Conservation (phyloP, 2,797 vertebrate species). For the Ctenosaura bakeri region DNA sequence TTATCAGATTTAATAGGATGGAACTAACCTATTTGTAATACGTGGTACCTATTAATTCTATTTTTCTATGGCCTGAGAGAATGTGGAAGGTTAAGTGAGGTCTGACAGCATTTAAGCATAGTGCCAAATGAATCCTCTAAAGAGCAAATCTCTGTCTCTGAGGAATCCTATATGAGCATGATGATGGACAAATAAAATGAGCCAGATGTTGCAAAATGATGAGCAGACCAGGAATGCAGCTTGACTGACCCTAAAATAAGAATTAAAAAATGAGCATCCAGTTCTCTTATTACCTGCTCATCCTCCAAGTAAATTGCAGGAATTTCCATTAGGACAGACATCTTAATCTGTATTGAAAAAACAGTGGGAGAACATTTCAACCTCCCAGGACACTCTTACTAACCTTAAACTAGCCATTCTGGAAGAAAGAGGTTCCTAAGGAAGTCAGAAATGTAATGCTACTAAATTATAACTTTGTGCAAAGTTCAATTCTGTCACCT, state of each 20-base stretch:
- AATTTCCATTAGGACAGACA: background rate
- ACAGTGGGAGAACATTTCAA: background rate
- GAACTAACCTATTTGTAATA: background rate
- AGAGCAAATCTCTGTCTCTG: conserved; percentile 7
- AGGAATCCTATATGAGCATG: background rate
- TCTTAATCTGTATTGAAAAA: background rate
- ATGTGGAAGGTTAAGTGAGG: conserved; percentile 40
- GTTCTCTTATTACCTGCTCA: background rate
- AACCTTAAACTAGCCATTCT: background rate
- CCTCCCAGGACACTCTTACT: background rate
- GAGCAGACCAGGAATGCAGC: background rate
- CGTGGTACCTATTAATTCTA: conserved; percentile 17
- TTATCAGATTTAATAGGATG: background rate
- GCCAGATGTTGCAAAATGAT: background rate
- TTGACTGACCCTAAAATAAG: background rate
- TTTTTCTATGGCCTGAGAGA: conserved; percentile 47
- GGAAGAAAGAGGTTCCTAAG: background rate
- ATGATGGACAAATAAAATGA: background rate
- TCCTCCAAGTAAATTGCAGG: background rate
- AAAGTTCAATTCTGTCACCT: background rate
- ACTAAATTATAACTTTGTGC: background rate
- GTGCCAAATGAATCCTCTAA: conserved; percentile 1
- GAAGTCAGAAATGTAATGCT: background rate
- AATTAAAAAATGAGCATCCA: background rate
- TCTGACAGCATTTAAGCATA: conserved; percentile 21